Evolutionary conservation across 2,888 invertebrate genomes (phyloP).

Genomic region (Amiota mariae): DNA sequence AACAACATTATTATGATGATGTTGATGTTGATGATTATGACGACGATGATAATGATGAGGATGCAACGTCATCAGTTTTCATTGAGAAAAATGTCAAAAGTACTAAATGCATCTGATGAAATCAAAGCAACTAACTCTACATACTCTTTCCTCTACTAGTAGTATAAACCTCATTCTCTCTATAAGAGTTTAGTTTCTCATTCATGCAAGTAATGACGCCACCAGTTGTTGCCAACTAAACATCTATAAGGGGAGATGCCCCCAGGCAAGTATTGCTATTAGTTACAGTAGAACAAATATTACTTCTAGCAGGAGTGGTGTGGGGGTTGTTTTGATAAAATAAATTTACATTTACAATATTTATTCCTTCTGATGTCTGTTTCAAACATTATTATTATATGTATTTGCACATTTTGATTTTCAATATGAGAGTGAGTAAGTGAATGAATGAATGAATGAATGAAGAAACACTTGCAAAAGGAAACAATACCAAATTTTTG

Average conservation of each 20-base stretch:
- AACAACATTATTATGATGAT: background rate
- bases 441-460: background rate
- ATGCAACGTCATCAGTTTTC: slow-evolving; percentile 44
- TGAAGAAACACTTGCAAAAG: background rate
- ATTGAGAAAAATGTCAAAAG: slow-evolving; percentile 61
- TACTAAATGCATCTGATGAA: slow-evolving; percentile 23
- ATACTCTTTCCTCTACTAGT: too few species aligned
- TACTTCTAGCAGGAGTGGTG: too few species aligned
- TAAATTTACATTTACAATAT: too few species aligned
- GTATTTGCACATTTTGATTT: slow-evolving; percentile 8
- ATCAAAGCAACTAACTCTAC: background rate
- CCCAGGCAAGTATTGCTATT: too few species aligned
- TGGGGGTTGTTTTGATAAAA: too few species aligned
- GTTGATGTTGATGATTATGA: too few species aligned
- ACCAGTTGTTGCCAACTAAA: background rate
- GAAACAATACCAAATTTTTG: too few species aligned
- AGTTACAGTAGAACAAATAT: too few species aligned
- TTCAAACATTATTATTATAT: slow-evolving; percentile 1
- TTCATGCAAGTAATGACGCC: slow-evolving; percentile 1
- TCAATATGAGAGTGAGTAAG: background rate
- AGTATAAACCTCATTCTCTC: too few species aligned
- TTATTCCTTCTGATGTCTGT: background rate
- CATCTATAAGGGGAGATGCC: too few species aligned
- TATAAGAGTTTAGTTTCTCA: too few species aligned
- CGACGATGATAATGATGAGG: too few species aligned